Percentiles rank a stretch among this genome's conserved stretches.
Conservation (phyloP, 2,797 vertebrate species). For the Choloepus didactylus region DNA sequence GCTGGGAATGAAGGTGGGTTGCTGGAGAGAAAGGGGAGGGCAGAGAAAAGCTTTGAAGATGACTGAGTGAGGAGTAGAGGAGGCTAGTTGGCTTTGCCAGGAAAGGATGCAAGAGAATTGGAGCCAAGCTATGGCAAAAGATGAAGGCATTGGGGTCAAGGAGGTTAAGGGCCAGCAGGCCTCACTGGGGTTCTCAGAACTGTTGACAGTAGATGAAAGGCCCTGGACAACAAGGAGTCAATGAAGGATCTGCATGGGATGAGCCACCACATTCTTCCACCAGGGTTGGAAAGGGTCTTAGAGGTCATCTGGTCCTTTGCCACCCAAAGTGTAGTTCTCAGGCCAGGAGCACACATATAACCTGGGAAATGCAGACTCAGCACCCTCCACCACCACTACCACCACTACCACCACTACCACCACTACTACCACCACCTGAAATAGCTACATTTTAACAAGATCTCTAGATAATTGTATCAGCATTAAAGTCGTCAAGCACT, state of each 20-base stretch:
- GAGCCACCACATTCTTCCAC: not conserved
- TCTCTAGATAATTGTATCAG: not conserved
- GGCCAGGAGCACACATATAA: not conserved
- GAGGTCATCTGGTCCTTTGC: not conserved
- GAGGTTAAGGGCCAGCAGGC: not conserved
- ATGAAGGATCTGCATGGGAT: not conserved
- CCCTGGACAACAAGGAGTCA: not conserved
- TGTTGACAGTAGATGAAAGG: not conserved
- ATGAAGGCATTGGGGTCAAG: not conserved
- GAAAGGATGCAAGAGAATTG: not conserved
- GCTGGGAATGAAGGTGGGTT: not conserved
- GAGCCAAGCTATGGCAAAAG: not conserved
- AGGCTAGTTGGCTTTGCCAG: not conserved
- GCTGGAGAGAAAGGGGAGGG: not conserved
- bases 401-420: too few relatives aligned
- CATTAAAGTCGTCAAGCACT: not conserved
- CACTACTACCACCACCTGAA: not conserved
- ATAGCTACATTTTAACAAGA: not conserved
- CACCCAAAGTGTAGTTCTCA: not conserved
- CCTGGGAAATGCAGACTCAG: not conserved
- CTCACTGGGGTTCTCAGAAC: not conserved
- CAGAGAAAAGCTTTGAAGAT: conserved; percentile 10
- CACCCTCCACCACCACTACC: not conserved
- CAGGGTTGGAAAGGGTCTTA: not conserved
- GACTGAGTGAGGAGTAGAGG: not conserved